Evolutionary conservation across 2,113 vertebrate species (phyloP), one percentile per base, ranked within the genome.

Genomic region (Triplophysa dalaica): DNA sequence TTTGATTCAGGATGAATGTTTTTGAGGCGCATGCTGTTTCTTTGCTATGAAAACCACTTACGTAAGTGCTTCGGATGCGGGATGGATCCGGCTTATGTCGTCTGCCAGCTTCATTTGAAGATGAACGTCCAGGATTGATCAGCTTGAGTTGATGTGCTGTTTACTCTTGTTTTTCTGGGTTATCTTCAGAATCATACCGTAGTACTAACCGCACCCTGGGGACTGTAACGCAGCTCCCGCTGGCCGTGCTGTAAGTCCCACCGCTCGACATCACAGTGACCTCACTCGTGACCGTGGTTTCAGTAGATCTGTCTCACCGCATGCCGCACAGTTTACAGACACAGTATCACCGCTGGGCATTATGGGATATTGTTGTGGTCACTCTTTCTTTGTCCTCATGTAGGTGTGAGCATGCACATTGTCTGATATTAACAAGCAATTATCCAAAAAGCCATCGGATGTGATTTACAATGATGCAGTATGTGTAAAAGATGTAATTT

Each of bases 171-270:
- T 90, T 92, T 91, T 94, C 85, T 90, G 88, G 94, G 93, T 94
- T 93, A 95, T 91, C 93, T 95, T 94, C 94, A 98, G 97, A 98
- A 96, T 94, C 97, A 97, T 94, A 96, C 95, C 96, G 95, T 99
- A 95, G 97, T 98, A 98, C 95, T 98, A 95, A 98, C 96, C 93
- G 92, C 98, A 94, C 98, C 97, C 87, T 98, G 98, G 98, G 96
- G 96, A 95, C 95, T 96, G 92, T 99, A 98, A 95, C 92, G 93
- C 92, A 95, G 94, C 94, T 95, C 91, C 94, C 94, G 69, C 66
- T 69, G 94, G 95, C 95, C 91, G 81, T 91, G 91, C 96, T 95
- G 97, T 99, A 99, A 99, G 97, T 99, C 93, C 80, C 88, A 94
- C 91, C 90, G 92, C 91, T 91, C 87, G 89, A 82, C 58, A 78